Base-by-base conservation (phyloP, 2,797 vertebrate genomes). In the Gymnothorax javanicus region DNA sequence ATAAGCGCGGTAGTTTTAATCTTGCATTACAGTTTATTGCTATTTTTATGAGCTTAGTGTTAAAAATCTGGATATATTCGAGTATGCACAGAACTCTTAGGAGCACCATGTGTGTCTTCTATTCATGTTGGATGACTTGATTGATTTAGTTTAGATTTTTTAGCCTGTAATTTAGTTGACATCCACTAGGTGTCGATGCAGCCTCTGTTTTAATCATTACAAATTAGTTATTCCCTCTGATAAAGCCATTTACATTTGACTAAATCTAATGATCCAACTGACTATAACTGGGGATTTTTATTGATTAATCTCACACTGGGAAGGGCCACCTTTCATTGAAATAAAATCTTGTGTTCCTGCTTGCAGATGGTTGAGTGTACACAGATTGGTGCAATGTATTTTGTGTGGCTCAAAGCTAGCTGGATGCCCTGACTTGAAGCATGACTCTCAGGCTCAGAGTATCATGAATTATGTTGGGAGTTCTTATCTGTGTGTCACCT, bases 121-220 rank as follows among this genome's bases (percentile, higher is more conserved):
- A 6, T 69, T n/a, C 6, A 69, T 69, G 33, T 43, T 43, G 2
- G 33, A 43, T 43, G 33, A 43, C 33, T 43, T 43, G 33, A 43
- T 43, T 43, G 33, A 43, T 43, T 43, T 43, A 43, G 69, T 12
- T 25, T 73, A 25, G 69, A 73, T 12, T 33, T 25, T 69, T 1
- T 69, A 69, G 64, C 25, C 25, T 73, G 69, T 25, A 73, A 73
- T 73, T 73, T 43, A 50, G 73, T 77, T 77, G 12, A 83, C n/a
- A 59, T 57, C 56, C 58, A 83, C 23, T 57, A 83, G 54, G 25
- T 83, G 58, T 57, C 54, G 58, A 50, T 83, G 73, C 52, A 50
- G 33, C 73, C 73, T 5, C 43, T 77, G 12, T 77, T 50, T 77
- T 77, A 50, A 43, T 50, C 33, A 15, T 11, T 11, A 17, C 20